phyloP scores from a whole-genome alignment of 2,113 vertebrate species.

The Protomyctophum bolini region DNA sequence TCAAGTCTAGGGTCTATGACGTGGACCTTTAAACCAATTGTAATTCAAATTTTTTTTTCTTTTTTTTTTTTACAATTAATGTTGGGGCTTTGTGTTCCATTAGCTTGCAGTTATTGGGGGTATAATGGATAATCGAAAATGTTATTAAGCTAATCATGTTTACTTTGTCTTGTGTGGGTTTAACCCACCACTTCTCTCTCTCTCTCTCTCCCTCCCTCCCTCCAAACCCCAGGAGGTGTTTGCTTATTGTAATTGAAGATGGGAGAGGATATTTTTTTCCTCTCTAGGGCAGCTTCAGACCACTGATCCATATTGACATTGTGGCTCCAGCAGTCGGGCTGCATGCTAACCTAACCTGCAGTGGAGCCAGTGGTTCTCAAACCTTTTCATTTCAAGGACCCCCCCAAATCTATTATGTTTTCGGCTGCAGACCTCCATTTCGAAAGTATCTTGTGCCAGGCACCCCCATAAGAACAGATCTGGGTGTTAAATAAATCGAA shows the following conservation, averaged over 20 bases:
- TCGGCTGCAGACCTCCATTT: too few relatives aligned
- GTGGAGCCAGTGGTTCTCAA: not conserved
- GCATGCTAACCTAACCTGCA: constrained; percentile 64
- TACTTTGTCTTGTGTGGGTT: constrained; percentile 62
- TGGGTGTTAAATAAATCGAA: too few relatives aligned
- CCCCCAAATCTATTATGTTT: too few relatives aligned
- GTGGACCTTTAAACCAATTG: constrained; percentile 56
- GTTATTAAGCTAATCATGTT: constrained; percentile 76
- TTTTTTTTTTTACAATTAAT: constrained; percentile 49
- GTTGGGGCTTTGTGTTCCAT: constrained; percentile 63
- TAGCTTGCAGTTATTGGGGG: constrained; percentile 76
- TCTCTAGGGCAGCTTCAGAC: constrained; percentile 71
- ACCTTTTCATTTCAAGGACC: too few relatives aligned
- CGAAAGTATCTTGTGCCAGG: too few relatives aligned
- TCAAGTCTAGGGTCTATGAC: constrained; percentile 53
- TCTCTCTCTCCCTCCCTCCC: constrained; percentile 1
- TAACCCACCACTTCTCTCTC: constrained; percentile 26
- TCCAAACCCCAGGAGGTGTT: constrained; percentile 81
- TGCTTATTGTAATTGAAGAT: constrained; percentile 86
- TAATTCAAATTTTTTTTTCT: constrained; percentile 69
- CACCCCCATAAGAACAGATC: too few relatives aligned
- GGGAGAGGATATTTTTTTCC: constrained; percentile 66
- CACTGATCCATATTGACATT: constrained; percentile 84
- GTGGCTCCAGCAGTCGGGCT: constrained; percentile 54
- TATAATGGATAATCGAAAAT: constrained; percentile 74